Conservation (phyloP, 2,797 vertebrate species). For the Apogon hyalosoma region DNA sequence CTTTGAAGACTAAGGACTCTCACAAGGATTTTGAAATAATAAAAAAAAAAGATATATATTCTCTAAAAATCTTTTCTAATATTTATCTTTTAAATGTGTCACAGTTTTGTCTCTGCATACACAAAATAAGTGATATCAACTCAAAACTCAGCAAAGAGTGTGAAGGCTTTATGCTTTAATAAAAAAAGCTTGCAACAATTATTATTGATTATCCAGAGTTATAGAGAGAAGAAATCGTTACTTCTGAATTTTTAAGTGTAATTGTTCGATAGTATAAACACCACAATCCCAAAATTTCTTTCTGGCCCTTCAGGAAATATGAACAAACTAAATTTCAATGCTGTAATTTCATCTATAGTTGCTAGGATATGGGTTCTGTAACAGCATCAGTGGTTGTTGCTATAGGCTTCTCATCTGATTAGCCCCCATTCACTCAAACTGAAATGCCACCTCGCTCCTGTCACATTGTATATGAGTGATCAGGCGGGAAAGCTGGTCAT, state of each 20-base stretch:
- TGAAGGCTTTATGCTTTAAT: no score
- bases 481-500: conserved; percentile 66
- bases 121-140: no score
- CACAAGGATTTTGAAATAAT: not conserved
- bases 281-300: no score
- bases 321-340: not conserved
- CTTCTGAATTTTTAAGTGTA: no score
- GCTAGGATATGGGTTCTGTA: conserved; percentile 18
- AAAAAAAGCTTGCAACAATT: no score
- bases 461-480: conserved; percentile 66
- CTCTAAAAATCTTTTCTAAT: no score
- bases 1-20: no score
- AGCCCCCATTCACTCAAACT: conserved; percentile 57
- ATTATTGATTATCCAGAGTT: no score
- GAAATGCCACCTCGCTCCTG: conserved; percentile 65
- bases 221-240: no score
- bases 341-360: conserved; percentile 2
- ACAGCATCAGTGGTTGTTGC: conserved; percentile 7
- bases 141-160: no score
- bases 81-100: conserved; percentile 1
- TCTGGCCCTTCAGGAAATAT: not conserved
- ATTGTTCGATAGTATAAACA: no score
- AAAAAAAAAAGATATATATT: not conserved
- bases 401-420: conserved; percentile 54
- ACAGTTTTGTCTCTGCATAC: not conserved